phyloP scores from a whole-genome alignment of 2,797 vertebrate genomes.

The Chelonia mydas region DNA sequence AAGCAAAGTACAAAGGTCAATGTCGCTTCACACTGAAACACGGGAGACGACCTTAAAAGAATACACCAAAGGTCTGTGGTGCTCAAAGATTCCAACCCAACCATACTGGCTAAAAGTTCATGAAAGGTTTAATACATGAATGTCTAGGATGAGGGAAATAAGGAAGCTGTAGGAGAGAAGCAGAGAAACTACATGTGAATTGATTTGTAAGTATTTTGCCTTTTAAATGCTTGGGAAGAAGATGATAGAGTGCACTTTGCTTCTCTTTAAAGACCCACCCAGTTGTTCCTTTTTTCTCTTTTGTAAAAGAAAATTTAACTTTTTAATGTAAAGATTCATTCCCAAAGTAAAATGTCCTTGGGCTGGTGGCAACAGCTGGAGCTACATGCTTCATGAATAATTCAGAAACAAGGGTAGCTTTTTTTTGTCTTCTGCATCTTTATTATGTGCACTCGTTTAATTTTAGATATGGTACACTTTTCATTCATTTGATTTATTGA shows the following conservation, averaged over 20 bases:
- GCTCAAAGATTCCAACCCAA: neutral
- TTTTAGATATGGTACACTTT: conserved; percentile 63
- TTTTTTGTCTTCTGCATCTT: conserved; percentile 60
- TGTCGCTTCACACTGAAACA: neutral
- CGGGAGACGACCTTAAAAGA: neutral
- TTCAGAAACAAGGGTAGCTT: conserved; percentile 61
- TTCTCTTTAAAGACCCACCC: neutral
- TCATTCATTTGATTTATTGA: conserved; percentile 64
- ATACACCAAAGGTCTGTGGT: rapidly evolving
- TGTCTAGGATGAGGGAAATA: conserved; percentile 9
- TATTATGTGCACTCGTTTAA: conserved; percentile 65
- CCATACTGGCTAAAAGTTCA: conserved; percentile 1
- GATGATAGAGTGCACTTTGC: neutral
- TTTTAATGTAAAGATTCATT: conserved; percentile 53
- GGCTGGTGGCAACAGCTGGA: conserved; percentile 70
- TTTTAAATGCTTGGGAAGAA: conserved; percentile 6
- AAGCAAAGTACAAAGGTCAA: neutral
- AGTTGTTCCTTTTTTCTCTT: neutral
- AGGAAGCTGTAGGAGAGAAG: neutral
- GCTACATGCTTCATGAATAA: conserved; percentile 68
- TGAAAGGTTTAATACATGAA: neutral
- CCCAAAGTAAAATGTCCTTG: conserved; percentile 69
- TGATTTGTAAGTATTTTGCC: conserved; percentile 19
- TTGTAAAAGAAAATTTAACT: conserved; percentile 22
- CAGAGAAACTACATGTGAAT: conserved; percentile 26